Percentiles rank a stretch among this genome's conserved stretches.
Evolutionary conservation across 37 sponge, comb jelly and placozoan genomes (phyloP).

Genomic region (Mnemiopsis leidyi): DNA sequence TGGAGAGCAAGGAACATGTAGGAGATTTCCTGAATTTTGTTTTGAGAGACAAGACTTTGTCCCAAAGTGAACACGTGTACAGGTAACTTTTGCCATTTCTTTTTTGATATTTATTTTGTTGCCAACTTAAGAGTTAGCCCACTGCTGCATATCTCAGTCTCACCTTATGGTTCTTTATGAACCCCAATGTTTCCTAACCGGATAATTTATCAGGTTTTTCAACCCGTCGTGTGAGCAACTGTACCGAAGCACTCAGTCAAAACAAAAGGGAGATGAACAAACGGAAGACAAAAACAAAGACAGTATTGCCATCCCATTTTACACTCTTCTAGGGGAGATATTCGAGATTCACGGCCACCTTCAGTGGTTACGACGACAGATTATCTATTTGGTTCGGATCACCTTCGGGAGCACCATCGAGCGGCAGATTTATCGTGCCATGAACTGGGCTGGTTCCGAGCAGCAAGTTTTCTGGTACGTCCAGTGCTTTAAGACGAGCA

Average conservation of each 20-base stretch:
- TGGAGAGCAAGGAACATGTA: constrained; percentile 17
- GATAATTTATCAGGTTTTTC: constrained; percentile 53
- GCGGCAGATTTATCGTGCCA: constrained; percentile 45
- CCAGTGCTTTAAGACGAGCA: neutral
- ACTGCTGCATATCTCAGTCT: no score
- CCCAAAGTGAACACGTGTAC: constrained; percentile 27
- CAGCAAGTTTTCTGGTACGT: constrained; percentile 46
- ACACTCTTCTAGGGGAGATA: constrained; percentile 57
- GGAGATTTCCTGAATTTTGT: constrained; percentile 4
- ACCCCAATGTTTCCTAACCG: no score
- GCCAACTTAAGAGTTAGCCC: no score
- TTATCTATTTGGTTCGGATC: constrained; percentile 47
- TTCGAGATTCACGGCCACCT: constrained; percentile 62
- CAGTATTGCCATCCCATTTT: constrained; percentile 56
- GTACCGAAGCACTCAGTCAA: neutral
- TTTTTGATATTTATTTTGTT: no score
- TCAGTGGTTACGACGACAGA: constrained; percentile 56
- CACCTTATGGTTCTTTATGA: no score
- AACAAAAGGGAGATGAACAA: neutral
- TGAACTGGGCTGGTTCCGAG: constrained; percentile 39
- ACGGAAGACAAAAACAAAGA: constrained; percentile 34
- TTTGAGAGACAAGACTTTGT: constrained; percentile 31
- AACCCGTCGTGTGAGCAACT: constrained; percentile 30
- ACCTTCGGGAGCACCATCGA: constrained; percentile 60
- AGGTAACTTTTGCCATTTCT: no score